Conservation (phyloP, 35 echinoderm and acorn worm genomes). For the Diadema setosum region DNA sequence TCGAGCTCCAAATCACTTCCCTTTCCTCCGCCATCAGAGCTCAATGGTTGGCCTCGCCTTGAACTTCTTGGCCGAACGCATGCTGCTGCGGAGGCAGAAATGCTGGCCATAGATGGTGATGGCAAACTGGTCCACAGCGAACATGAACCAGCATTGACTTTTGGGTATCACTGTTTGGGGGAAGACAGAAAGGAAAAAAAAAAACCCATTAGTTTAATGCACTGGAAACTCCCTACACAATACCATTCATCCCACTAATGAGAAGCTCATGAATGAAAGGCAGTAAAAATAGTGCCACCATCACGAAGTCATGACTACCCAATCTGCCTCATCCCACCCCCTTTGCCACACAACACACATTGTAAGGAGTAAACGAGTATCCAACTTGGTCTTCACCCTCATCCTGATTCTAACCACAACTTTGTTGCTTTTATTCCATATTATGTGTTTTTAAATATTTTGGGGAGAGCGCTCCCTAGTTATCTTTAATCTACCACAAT, state of each 20-base stretch:
- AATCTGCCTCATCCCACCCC: too few species aligned
- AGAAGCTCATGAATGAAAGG: neutral
- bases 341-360: too few species aligned
- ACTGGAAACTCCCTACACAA: neutral
- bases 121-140: slow-evolving; percentile 58
- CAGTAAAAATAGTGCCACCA: too few species aligned
- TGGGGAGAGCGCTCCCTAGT: too few species aligned
- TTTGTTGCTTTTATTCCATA: too few species aligned
- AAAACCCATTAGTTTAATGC: neutral
- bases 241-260: neutral
- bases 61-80: slow-evolving; percentile 69
- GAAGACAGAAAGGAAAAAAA: neutral
- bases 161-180: slow-evolving; percentile 76
- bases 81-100: slow-evolving; percentile 58
- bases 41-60: slow-evolving; percentile 73
- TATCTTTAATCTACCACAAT: too few species aligned
- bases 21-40: slow-evolving; percentile 43
- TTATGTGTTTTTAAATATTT: too few species aligned
- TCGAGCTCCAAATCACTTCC: too few species aligned
- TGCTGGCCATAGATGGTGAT: slow-evolving; percentile 88
- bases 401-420: too few species aligned
- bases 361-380: too few species aligned
- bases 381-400: too few species aligned
- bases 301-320: too few species aligned
- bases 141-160: slow-evolving; percentile 71